Evolutionary conservation across 2,797 vertebrate genomes (phyloP).

Genomic region (Gallinago solitaria): DNA sequence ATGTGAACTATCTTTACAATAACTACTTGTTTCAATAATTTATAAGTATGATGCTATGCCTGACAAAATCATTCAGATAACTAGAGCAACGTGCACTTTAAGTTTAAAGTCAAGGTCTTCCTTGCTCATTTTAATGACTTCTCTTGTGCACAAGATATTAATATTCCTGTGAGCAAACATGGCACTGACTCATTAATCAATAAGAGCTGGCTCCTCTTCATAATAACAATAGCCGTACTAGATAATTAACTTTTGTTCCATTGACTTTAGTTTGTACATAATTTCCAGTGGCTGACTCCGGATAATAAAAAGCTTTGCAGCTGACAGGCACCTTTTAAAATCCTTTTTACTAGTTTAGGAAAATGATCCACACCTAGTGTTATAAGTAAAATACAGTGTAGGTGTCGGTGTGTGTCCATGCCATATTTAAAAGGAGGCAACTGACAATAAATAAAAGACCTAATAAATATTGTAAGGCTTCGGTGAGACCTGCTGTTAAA

Average conservation of each 20-base stretch:
- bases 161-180: conserved; percentile 88
- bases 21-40: conserved; percentile 64
- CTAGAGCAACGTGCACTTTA: conserved; percentile 59
- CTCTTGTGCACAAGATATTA: conserved; percentile 81
- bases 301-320: conserved; percentile 58
- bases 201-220: conserved; percentile 79
- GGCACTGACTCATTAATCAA: conserved; percentile 87
- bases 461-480: conserved; percentile 59
- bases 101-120: conserved; percentile 85
- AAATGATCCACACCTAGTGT: conserved; percentile 22
- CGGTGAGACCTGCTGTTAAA: conserved; percentile 44
- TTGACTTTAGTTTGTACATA: conserved; percentile 76
- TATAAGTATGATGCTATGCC: conserved; percentile 58
- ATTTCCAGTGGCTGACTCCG: conserved; percentile 78
- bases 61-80: conserved; percentile 69
- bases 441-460: conserved; percentile 64
- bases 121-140: conserved; percentile 87
- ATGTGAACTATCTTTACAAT: conserved; percentile 59
- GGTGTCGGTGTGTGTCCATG: conserved; percentile 3
- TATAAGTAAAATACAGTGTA: conserved; percentile 13
- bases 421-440: conserved; percentile 64
- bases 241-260: conserved; percentile 86
- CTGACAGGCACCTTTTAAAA: conserved; percentile 57
- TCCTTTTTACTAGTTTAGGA: conserved; percentile 37
- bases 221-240: conserved; percentile 63